Evolutionary conservation across 2,797 vertebrate species (phyloP).

Genomic region (Falco peregrinus): DNA sequence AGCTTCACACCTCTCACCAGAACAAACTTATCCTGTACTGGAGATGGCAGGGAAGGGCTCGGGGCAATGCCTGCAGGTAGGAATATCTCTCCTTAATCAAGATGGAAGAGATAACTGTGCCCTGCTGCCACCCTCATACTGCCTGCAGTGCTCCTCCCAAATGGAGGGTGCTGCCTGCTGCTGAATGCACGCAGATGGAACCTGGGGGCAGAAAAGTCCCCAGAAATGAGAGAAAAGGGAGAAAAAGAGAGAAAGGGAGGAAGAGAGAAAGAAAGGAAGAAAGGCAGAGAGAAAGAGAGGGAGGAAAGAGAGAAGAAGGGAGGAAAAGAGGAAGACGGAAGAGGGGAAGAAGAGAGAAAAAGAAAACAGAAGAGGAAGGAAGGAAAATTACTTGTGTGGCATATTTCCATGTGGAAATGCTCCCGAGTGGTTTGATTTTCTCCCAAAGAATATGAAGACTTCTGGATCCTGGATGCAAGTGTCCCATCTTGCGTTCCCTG

Average conservation of each 20-base stretch:
- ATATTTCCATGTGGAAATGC: background rate
- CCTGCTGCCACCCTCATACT: background rate
- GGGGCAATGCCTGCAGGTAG: rapidly evolving
- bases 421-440: background rate
- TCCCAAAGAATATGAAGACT: background rate
- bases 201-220: background rate
- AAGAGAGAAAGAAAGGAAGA: too few species aligned
- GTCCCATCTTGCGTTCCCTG: background rate
- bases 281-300: too few species aligned
- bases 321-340: too few species aligned
- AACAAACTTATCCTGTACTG: background rate
- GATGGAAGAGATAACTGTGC: background rate
- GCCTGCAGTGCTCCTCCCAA: background rate
- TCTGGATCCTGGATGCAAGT: background rate
- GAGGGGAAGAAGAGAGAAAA: too few species aligned
- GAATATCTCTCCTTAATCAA: background rate
- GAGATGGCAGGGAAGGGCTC: background rate
- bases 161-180: background rate
- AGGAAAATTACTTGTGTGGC: too few species aligned
- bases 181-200: rapidly evolving
- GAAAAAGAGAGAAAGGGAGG: too few species aligned
- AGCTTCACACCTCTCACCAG: background rate
- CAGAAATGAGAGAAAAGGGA: background rate
- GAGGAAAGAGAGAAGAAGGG: too few species aligned
- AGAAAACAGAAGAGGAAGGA: too few species aligned